Evolutionary conservation across 2,113 vertebrate species (phyloP).

Genomic region (Ceratotherium simum): DNA sequence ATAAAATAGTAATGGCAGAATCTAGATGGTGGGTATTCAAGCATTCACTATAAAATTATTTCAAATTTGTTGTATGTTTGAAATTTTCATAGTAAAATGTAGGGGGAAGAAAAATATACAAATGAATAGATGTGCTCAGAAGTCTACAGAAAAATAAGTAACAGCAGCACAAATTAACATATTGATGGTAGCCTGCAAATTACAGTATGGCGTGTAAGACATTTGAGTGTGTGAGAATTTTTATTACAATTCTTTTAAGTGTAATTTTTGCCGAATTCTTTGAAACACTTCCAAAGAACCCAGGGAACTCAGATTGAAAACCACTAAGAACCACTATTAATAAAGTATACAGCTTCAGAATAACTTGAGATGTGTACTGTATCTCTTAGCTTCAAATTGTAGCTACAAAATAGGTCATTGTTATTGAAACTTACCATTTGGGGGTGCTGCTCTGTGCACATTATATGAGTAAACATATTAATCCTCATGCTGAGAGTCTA

Average conservation of each 20-base stretch:
- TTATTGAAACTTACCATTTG: neutral
- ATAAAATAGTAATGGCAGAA: neutral
- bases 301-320: neutral
- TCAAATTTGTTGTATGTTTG: neutral
- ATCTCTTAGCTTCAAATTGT: neutral
- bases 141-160: neutral
- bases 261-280: neutral
- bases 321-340: neutral
- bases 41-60: conserved; percentile 4
- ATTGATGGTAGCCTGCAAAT: too few species aligned
- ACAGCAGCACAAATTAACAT: neutral
- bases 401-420: neutral
- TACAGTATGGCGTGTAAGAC: neutral
- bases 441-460: neutral
- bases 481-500: neutral
- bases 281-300: neutral
- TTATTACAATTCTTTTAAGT: neutral
- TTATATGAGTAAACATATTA: neutral
- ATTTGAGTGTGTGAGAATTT: neutral
- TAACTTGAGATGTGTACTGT: neutral
- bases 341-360: neutral
- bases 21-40: neutral
- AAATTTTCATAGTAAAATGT: neutral
- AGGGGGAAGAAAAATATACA: neutral
- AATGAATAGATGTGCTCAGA: neutral